Evolutionary conservation across 2,797 vertebrate genomes (phyloP).

Genomic region (Emydoidea blandingii): DNA sequence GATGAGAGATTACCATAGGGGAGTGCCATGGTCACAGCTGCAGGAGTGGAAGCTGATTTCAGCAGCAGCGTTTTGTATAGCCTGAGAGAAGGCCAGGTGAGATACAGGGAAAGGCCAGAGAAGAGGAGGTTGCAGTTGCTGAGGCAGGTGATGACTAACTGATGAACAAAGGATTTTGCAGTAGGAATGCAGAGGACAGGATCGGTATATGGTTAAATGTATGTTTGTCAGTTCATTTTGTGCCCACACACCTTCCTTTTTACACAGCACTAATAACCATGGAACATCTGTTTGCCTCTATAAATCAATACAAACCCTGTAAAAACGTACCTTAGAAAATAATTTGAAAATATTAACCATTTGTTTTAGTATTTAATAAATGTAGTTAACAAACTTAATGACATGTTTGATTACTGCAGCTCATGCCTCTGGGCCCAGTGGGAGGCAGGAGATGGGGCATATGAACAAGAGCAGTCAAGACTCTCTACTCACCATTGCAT

Average conservation of each 20-base stretch:
- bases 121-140: not conserved
- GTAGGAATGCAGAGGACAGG: not conserved
- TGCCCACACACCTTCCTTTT: constrained; percentile 54
- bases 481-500: not conserved
- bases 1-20: not conserved
- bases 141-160: not conserved
- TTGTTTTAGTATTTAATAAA: constrained; percentile 71
- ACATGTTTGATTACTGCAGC: constrained; percentile 56
- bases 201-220: constrained; percentile 15
- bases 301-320: constrained; percentile 60
- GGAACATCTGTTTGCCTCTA: constrained; percentile 65
- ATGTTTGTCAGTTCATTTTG: constrained; percentile 44
- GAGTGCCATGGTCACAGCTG: not conserved
- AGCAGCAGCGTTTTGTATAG: not conserved
- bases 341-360: constrained; percentile 62
- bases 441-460: constrained; percentile 28
- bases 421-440: constrained; percentile 19
- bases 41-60: not conserved
- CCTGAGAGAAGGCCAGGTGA: not conserved
- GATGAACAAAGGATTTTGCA: constrained; percentile 26
- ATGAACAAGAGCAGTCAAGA: constrained; percentile 37
- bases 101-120: not conserved
- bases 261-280: constrained; percentile 54
- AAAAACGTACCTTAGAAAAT: constrained; percentile 67
- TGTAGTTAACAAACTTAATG: constrained; percentile 61